Evolutionary conservation across 2,797 vertebrate genomes (phyloP), one percentile per base, ranked within the genome.

Genomic region (Sebastes paucispinis): DNA sequence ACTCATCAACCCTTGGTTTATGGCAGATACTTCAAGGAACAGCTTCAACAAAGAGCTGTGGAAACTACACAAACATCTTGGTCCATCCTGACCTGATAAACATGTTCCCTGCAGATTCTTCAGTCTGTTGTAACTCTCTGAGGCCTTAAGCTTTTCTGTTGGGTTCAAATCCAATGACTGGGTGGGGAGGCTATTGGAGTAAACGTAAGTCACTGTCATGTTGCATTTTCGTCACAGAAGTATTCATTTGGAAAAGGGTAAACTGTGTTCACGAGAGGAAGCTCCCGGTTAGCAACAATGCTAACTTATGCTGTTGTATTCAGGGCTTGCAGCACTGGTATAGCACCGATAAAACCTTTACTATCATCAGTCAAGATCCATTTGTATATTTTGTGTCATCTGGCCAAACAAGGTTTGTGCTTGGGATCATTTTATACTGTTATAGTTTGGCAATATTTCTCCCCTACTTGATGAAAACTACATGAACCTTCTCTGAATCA

Each of bases 241-340:
- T 58, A 84, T 75, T 82, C 75, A 83, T 79, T 71, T 80, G 80
- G 77, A 88, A 90, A 79, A 71, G 63, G 57, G 50, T 77, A 55
- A 82, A 81, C 73, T 67, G 65, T 58, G 60, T 68, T 73, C 29
- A 32, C 4, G 2, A 68, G 69, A 50, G 24, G 43, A 83, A 27
- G 69, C 47, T 76, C 59, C 75, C 73, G 20, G 69, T 83, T 22
- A 62, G 73, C 50, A 66, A 57, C 64, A 71, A 54, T 62, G 34
- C 47, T 55, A 36, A 69, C 4, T 2, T 59, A 22, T 66, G 34
- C 16, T 62, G 7, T 60, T 64, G 4, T 59, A 58, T 70, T 81
- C 20, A 50, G 52, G 27, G 57, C 60, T 24, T 2, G 25, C 9
- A n/a, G 20, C 9, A n/a, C 11, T 5, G 59, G 29, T 24, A 58